Evolutionary conservation across 2,113 vertebrate species (phyloP).

Genomic region (Peromyscus polionotus): DNA sequence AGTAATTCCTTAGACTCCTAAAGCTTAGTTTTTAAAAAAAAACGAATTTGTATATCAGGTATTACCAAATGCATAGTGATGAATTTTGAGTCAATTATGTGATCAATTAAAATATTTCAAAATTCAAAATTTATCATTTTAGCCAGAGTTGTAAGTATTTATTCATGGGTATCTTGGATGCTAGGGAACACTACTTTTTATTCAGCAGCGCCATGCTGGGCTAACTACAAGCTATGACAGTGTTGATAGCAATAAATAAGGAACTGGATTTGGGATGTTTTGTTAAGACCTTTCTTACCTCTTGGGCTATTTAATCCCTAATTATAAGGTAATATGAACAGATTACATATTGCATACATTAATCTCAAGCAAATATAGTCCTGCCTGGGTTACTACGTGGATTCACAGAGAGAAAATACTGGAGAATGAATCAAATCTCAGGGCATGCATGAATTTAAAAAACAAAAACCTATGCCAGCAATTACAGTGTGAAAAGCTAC

Average conservation of each 20-base stretch:
- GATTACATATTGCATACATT: slow-evolving; percentile 1
- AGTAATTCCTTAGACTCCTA: background rate
- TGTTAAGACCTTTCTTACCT: background rate
- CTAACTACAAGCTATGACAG: slow-evolving; percentile 11
- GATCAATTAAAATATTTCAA: background rate
- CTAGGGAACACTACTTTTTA: background rate
- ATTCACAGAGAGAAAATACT: background rate
- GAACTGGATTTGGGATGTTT: background rate
- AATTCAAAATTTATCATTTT: slow-evolving; percentile 51
- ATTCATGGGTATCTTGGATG: background rate
- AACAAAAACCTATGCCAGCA: background rate
- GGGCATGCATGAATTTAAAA: background rate
- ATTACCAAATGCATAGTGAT: background rate
- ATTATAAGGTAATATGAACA: background rate
- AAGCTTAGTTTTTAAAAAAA: background rate
- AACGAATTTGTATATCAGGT: background rate
- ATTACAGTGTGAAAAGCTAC: slow-evolving; percentile 53
- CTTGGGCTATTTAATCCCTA: slow-evolving; percentile 22
- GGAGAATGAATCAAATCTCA: slow-evolving; percentile 51
- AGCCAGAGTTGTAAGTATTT: background rate
- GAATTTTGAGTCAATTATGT: slow-evolving; percentile 41
- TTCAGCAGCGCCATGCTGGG: background rate
- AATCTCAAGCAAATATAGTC: slow-evolving; percentile 37
- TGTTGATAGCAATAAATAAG: slow-evolving; percentile 21
- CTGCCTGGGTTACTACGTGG: background rate